These are phyloP conservation scores for Globia sparganii DNA, from an alignment of 2,888 invertebrate genomes.

Conservation along the genomic window DNA sequence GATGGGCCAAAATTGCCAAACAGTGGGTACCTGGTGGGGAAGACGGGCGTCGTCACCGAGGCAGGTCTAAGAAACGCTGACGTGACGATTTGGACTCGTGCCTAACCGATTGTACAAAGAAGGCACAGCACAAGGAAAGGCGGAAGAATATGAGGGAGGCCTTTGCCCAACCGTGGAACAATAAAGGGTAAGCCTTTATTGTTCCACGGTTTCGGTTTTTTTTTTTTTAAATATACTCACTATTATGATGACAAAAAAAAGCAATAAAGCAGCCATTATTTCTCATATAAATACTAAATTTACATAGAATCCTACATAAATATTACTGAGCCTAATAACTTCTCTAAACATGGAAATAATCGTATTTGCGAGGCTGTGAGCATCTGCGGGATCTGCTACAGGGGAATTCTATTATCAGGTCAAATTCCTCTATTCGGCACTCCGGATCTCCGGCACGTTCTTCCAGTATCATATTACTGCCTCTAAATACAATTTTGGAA, in stretches of 20 bases:
- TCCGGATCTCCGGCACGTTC: constrained; percentile 5
- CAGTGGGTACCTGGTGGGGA: no score
- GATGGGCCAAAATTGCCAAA: no score
- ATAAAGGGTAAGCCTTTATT: no score
- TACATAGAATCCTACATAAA: constrained; percentile 41
- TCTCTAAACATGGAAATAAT: constrained; percentile 54
- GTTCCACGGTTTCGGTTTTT: no score
- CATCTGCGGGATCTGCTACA: constrained; percentile 39
- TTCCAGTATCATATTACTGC: constrained; percentile 27
- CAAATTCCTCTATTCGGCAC: constrained; percentile 34
- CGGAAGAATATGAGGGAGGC: no score
- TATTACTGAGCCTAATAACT: constrained; percentile 29
- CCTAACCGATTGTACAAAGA: no score
- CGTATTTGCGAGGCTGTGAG: constrained; percentile 29
- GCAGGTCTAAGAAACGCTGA: no score
- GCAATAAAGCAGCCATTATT: constrained; percentile 11
- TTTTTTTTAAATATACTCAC: no score
- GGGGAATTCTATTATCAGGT: constrained; percentile 47
- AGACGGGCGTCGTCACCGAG: no score
- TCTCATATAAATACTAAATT: constrained; percentile 16
- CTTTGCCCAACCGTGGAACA: no score
- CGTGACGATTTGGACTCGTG: no score
- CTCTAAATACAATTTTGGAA: constrained; percentile 15
- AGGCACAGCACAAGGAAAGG: no score
- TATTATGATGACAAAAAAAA: constrained; percentile 16